Evolutionary conservation across 37 sponge, comb jelly and placozoan species (phyloP).

Genomic region (Hormiphora californensis): DNA sequence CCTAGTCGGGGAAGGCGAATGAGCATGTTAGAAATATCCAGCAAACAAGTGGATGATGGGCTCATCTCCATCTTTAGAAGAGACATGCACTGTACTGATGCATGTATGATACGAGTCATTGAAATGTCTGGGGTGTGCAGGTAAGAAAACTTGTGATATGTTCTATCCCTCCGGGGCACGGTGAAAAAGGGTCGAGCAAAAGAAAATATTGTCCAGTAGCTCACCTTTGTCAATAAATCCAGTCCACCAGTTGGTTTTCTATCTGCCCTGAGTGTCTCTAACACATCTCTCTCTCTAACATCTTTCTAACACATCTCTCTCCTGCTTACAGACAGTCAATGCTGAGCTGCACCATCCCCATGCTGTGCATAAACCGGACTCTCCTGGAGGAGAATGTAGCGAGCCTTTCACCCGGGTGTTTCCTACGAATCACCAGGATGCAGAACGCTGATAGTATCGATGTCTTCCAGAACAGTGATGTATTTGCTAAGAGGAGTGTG

Average conservation of each 20-base stretch:
- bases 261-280: background rate
- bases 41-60: background rate
- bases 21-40: conserved; percentile 45
- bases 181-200: too few relatives aligned
- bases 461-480: conserved; percentile 5
- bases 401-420: background rate
- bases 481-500: conserved; percentile 3
- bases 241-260: background rate
- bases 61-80: conserved; percentile 25
- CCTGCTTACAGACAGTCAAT: conserved; percentile 10
- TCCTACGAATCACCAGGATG: conserved; percentile 18
- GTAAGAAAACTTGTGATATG: background rate
- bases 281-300: background rate
- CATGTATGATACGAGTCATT: conserved; percentile 13
- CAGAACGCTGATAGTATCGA: conserved; percentile 4
- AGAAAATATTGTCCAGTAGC: too few relatives aligned
- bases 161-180: background rate
- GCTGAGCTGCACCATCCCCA: conserved; percentile 11
- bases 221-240: too few relatives aligned
- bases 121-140: conserved; percentile 36
- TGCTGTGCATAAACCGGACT: conserved; percentile 18
- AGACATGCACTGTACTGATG: conserved; percentile 50
- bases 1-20: too few relatives aligned
- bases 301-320: too few relatives aligned
- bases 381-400: background rate